Evolutionary conservation across 2,888 invertebrate genomes (phyloP), one percentile per base, ranked within the genome.

Genomic region (Xestia c-nigrum): DNA sequence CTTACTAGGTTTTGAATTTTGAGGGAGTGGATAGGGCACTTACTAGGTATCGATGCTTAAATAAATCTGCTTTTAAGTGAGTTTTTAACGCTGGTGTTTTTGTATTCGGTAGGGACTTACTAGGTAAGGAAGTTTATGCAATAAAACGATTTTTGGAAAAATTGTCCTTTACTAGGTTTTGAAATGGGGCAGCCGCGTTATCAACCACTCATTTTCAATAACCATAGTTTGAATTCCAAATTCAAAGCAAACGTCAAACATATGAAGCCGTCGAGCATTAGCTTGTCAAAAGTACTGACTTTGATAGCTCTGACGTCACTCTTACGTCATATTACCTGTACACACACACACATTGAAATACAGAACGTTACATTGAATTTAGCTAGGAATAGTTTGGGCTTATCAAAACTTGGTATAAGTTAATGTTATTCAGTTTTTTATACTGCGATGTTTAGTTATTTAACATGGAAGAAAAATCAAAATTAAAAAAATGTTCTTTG

Each of bases 181-280:
- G n/a, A n/a, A n/a, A n/a, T n/a, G n/a, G n/a, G n/a, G n/a, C n/a
- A n/a, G n/a, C n/a, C n/a, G n/a, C 31, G 31, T 31, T 24, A 24
- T 57, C 57, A 57, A 57, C 4, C n/a, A 55, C n/a, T n/a, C 12
- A 55, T 55, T n/a, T 55, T 55, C 12, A 14, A 4, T n/a, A 71
- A 57, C 55, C 40, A 55, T 38, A 68, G 24, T 81, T 38, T 55
- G 63, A 64, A 83, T 59, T 78, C 76, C 76, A 66, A 83, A 86
- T 78, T 79, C 80, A 72, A 84, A 79, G 47, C 78, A 84, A 76
- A 86, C 72, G 72, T 79, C 73, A 84, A 80, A 85, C 31, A 38
- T 24, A 52, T 31, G 52, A 59, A 73, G 24, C 57, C 57, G 46
- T 16, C 47, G 57, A 66, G 55, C 31, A 61, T 67, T 38, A 52